phyloP scores from a whole-genome alignment of 2,888 invertebrate species.

The Stegophylla sp. region DNA sequence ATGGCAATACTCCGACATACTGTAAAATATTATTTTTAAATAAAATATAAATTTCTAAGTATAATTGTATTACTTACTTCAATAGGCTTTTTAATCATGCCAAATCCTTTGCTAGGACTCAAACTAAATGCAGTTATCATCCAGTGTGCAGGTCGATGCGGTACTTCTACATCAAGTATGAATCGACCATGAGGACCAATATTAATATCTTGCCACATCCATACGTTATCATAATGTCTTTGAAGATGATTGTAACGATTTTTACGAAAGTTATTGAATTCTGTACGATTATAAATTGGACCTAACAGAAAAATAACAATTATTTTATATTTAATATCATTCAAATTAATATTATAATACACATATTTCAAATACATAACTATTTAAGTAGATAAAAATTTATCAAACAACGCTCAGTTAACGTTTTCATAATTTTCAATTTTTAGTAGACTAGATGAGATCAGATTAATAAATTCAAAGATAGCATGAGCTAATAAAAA shows the following conservation, averaged over 20 bases:
- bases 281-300: slow-evolving; percentile 72
- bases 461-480: too few relatives aligned
- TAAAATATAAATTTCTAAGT: not conserved
- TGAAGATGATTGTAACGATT: slow-evolving; percentile 86
- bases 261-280: slow-evolving; percentile 78
- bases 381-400: too few relatives aligned
- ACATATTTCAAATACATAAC: too few relatives aligned
- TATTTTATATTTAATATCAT: too few relatives aligned
- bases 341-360: too few relatives aligned
- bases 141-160: slow-evolving; percentile 86
- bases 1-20: slow-evolving; percentile 89
- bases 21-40: slow-evolving; percentile 65
- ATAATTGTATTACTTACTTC: slow-evolving; percentile 68
- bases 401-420: too few relatives aligned
- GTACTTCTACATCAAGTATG: slow-evolving; percentile 86
- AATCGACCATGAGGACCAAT: slow-evolving; percentile 89
- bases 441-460: too few relatives aligned
- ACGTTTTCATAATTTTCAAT: too few relatives aligned
- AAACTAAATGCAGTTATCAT: slow-evolving; percentile 91
- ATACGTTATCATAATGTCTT: slow-evolving; percentile 91
- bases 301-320: slow-evolving; percentile 65
- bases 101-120: slow-evolving; percentile 84
- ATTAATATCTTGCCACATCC: slow-evolving; percentile 94
- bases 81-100: slow-evolving; percentile 81
- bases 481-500: too few relatives aligned